These are phyloP conservation scores for Aythya baeri DNA, from an alignment of 2,113 vertebrate genomes.

Conservation along the genomic window DNA sequence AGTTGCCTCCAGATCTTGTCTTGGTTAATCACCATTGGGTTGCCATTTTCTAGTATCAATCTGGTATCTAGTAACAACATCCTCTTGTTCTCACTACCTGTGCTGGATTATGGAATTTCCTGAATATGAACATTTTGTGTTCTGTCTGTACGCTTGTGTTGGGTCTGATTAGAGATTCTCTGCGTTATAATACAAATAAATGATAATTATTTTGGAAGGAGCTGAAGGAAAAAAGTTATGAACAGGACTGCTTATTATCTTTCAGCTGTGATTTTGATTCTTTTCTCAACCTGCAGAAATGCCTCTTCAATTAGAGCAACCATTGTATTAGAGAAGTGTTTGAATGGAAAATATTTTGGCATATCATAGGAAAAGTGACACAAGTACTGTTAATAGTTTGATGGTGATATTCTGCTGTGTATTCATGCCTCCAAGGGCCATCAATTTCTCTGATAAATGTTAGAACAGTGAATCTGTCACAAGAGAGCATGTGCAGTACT, in stretches of 20 bases:
- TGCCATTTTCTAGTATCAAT: background rate
- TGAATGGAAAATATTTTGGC: background rate
- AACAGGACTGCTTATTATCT: background rate
- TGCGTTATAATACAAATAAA: background rate
- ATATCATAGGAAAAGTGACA: background rate
- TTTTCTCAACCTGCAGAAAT: background rate
- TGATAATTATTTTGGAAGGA: background rate
- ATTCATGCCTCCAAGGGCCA: background rate
- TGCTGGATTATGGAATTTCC: background rate
- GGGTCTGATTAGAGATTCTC: background rate
- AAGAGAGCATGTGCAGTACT: background rate
- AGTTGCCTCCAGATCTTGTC: background rate
- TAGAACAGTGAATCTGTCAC: background rate
- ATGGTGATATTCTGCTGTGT: background rate
- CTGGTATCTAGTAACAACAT: background rate
- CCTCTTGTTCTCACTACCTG: background rate
- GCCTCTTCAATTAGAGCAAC: background rate
- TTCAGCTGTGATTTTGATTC: background rate
- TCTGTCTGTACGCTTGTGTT: background rate
- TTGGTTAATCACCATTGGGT: background rate
- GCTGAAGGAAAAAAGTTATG: background rate
- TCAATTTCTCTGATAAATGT: background rate
- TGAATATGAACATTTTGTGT: background rate
- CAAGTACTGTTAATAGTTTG: background rate
- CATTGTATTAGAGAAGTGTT: background rate